These are phyloP conservation scores for Ifrita kowaldi DNA, from an alignment of 2,113 vertebrate species.

Conservation along the genomic window DNA sequence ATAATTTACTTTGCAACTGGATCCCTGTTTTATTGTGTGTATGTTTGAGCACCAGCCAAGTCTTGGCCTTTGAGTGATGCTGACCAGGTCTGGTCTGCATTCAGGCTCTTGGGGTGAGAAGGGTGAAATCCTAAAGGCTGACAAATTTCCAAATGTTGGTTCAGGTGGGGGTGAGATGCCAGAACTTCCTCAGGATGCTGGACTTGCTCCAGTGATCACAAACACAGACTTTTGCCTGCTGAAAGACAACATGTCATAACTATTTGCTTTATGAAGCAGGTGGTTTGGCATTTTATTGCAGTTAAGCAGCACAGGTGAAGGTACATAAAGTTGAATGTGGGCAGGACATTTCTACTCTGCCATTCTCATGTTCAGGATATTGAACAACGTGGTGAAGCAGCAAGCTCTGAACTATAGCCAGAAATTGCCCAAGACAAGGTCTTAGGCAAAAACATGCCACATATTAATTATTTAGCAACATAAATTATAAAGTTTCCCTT, in stretches of 20 bases:
- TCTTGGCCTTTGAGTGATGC: not conserved
- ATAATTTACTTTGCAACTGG: not conserved
- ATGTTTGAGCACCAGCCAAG: not conserved
- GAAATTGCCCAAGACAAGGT: not conserved
- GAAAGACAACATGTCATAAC: not conserved
- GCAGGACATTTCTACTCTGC: not conserved
- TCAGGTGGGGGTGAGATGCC: constrained; percentile 28
- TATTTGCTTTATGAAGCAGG: not conserved
- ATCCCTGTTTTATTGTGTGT: not conserved
- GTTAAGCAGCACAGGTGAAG: not conserved
- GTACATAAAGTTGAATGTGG: not conserved
- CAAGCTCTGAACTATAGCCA: not conserved
- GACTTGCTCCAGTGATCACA: constrained; percentile 10
- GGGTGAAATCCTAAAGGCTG: not conserved
- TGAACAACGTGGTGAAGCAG: not conserved
- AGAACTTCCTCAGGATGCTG: constrained; percentile 16
- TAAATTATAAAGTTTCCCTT: not conserved
- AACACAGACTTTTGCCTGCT: not conserved
- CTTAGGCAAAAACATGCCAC: not conserved
- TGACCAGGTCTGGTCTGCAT: not conserved
- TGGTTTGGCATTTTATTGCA: not conserved
- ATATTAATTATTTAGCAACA: not conserved
- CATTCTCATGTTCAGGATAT: not conserved
- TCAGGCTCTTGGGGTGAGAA: not conserved
- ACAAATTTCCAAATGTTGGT: constrained; percentile 14